Conservation (phyloP, 2,113 vertebrate species). For the Pungitius pungitius region DNA sequence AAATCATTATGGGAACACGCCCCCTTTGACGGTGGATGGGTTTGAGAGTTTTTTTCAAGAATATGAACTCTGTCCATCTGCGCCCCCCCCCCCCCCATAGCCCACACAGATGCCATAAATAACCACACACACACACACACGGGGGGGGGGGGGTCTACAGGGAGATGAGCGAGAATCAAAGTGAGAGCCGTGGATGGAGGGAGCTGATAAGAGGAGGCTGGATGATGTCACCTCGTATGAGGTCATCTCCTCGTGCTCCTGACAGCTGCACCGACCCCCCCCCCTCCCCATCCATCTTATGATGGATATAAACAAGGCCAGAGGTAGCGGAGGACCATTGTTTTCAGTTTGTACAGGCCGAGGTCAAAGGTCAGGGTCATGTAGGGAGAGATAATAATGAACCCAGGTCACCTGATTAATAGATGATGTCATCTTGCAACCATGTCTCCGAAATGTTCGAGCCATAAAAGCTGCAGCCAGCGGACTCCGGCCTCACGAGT, state of each 20-base stretch:
- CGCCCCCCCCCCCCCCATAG: slow-evolving; percentile 28
- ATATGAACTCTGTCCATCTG: slow-evolving; percentile 50
- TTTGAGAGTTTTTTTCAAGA: slow-evolving; percentile 24
- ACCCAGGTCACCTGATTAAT: slow-evolving; percentile 1
- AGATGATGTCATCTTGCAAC: background rate
- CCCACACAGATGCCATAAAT: slow-evolving; percentile 54
- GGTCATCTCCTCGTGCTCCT: slow-evolving; percentile 47
- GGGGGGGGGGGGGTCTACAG: no score
- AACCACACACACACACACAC: slow-evolving; percentile 42
- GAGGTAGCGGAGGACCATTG: background rate
- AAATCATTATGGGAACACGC: slow-evolving; percentile 19
- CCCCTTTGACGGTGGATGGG: slow-evolving; percentile 11
- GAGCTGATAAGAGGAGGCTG: slow-evolving; percentile 62
- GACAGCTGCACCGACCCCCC: background rate
- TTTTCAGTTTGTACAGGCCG: background rate
- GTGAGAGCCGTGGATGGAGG: slow-evolving; percentile 48
- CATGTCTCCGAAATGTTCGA: background rate
- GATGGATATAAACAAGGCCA: background rate
- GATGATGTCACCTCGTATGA: slow-evolving; percentile 66
- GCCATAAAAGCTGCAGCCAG: no score
- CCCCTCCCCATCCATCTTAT: background rate
- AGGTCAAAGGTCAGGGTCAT: slow-evolving; percentile 9
- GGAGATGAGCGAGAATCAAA: slow-evolving; percentile 43
- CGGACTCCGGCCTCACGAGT: no score
- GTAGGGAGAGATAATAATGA: background rate